A percentile compares a stretch with the other conserved stretches of the same genome.
phyloP scores from a whole-genome alignment of 2,888 invertebrate species.

The Salpingus planirostris region DNA sequence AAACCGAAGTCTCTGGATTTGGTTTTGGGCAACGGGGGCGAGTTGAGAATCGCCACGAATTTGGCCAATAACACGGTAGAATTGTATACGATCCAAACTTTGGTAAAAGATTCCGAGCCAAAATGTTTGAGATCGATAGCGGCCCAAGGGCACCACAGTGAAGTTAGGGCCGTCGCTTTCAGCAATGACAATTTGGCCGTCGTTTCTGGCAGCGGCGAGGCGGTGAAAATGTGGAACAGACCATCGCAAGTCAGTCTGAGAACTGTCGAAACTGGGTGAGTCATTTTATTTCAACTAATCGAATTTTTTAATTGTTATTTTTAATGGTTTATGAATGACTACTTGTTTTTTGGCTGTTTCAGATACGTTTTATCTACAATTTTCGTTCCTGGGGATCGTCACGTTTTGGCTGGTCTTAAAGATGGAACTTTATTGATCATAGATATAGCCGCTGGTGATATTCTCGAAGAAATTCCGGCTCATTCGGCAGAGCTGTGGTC shows the following conservation, averaged over 20 bases:
- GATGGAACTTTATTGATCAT: slow-evolving; percentile 74
- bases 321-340: not conserved
- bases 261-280: slow-evolving; percentile 45
- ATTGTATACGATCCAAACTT: slow-evolving; percentile 53
- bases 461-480: slow-evolving; percentile 75
- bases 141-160: slow-evolving; percentile 79
- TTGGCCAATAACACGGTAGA: slow-evolving; percentile 69
- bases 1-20: slow-evolving; percentile 65
- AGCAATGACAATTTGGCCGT: slow-evolving; percentile 86
- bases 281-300: slow-evolving; percentile 27
- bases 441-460: slow-evolving; percentile 72
- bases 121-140: slow-evolving; percentile 55
- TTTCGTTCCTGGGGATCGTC: slow-evolving; percentile 87
- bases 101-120: slow-evolving; percentile 44
- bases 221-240: slow-evolving; percentile 92
- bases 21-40: slow-evolving; percentile 60
- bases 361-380: slow-evolving; percentile 62
- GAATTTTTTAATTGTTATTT: slow-evolving; percentile 8
- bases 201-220: slow-evolving; percentile 77
- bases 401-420: slow-evolving; percentile 80
- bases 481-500: slow-evolving; percentile 70
- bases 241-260: slow-evolving; percentile 53
- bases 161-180: slow-evolving; percentile 79
- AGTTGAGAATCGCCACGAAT: slow-evolving; percentile 57
- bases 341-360: slow-evolving; percentile 13